phyloP scores from a whole-genome alignment of 2,113 vertebrate genomes.

The Phasianus colchicus region DNA sequence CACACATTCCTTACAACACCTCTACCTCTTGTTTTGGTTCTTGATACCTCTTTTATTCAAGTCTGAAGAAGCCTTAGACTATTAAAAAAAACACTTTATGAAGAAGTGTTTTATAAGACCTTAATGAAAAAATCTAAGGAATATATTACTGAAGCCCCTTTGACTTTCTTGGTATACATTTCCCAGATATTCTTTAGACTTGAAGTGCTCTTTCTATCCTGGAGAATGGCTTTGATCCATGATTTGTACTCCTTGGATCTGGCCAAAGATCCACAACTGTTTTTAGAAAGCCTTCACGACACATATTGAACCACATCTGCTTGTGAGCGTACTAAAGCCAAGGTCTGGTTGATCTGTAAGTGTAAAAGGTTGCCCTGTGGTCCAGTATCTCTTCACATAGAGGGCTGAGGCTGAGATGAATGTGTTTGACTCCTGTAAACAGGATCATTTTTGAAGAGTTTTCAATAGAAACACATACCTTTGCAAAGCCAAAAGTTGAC shows the following conservation, averaged over 20 bases:
- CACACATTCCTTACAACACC: background rate
- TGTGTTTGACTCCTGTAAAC: background rate
- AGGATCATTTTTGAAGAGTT: background rate
- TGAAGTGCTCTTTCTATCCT: background rate
- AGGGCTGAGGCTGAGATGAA: background rate
- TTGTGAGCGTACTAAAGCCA: background rate
- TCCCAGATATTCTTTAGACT: background rate
- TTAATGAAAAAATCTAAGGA: background rate
- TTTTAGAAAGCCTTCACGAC: background rate
- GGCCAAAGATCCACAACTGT: background rate
- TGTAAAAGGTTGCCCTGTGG: background rate
- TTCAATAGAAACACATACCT: background rate
- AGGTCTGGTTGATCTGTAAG: background rate
- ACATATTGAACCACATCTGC: rapidly evolving
- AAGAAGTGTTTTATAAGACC: background rate
- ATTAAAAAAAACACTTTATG: background rate
- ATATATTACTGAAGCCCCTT: background rate
- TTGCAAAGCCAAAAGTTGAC: background rate
- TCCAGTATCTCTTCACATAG: background rate
- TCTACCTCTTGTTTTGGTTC: background rate
- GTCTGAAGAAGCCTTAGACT: background rate
- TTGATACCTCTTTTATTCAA: background rate
- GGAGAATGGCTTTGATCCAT: background rate
- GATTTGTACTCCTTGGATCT: background rate
- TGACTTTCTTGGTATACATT: background rate